Evolutionary conservation across 2,888 invertebrate species (phyloP).

Genomic region (Corbicula japonica): DNA sequence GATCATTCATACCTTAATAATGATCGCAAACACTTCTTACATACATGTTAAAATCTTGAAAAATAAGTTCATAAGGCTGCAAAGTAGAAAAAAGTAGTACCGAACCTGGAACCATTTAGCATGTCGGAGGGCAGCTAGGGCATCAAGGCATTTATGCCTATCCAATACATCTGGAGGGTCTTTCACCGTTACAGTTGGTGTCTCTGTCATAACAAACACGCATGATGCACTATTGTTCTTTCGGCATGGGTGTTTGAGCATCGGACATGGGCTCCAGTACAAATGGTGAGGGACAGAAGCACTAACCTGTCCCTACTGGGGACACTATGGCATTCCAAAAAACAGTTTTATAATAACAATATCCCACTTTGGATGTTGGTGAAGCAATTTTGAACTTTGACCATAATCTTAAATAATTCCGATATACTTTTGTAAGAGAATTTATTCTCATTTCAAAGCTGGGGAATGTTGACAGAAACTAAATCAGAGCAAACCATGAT

Average conservation of each 20-base stretch:
- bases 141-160: conserved; percentile 99
- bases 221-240: conserved; percentile 73
- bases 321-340: conserved; percentile 28
- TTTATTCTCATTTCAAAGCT: no score
- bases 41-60: conserved; percentile 6
- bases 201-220: conserved; percentile 74
- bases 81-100: conserved; percentile 83
- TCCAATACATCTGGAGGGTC: conserved; percentile 96
- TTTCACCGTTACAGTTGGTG: conserved; percentile 88
- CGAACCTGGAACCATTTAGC: conserved; percentile 99
- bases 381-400: no score
- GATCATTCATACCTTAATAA: conserved; percentile 63
- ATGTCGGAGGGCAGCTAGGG: conserved; percentile 99
- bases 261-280: conserved; percentile 48
- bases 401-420: no score
- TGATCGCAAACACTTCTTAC: no score
- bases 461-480: no score
- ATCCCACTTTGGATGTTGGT: no score
- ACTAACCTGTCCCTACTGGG: conserved; percentile 1
- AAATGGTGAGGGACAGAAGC: conserved; percentile 1
- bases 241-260: conserved; percentile 87
- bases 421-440: no score
- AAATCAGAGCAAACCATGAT: no score
- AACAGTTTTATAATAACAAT: no score
- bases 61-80: conserved; percentile 80